These are phyloP conservation scores for Mantis religiosa DNA, from an alignment of 2,888 invertebrate genomes.

Conservation along the genomic window DNA sequence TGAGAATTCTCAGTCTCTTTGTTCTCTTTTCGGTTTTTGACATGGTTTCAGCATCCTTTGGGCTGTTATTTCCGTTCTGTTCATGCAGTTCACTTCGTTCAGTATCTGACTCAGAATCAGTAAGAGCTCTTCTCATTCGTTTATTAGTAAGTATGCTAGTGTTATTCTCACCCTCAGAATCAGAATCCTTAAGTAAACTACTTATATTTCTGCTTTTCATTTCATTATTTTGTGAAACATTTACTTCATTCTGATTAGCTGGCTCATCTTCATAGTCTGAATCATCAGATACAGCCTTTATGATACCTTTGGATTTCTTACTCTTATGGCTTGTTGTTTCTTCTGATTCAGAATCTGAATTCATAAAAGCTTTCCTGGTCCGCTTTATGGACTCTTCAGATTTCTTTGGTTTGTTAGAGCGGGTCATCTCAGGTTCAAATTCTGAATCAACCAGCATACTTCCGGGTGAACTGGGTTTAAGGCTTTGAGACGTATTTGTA, in stretches of 20 bases:
- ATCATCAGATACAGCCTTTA: background rate
- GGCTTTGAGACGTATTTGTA: background rate
- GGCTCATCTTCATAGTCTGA: background rate
- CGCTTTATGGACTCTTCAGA: background rate
- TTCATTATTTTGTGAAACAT: background rate
- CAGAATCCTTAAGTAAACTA: background rate
- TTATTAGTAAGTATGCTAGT: background rate
- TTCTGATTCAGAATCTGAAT: background rate
- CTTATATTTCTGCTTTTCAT: background rate
- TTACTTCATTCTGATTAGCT: background rate
- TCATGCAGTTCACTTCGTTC: background rate
- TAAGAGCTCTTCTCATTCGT: background rate
- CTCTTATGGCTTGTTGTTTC: background rate
- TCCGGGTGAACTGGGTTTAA: background rate
- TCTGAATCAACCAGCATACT: background rate
- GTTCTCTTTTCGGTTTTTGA: background rate
- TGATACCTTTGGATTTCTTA: background rate
- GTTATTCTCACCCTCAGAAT: background rate
- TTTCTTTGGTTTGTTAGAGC: background rate
- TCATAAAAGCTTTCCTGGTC: background rate
- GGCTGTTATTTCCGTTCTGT: background rate
- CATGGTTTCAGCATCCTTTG: background rate
- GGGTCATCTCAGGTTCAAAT: background rate
- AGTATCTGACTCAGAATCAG: background rate
- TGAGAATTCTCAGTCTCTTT: background rate